phyloP scores from a whole-genome alignment of 2,113 vertebrate genomes.

The Pterocles gutturalis region DNA sequence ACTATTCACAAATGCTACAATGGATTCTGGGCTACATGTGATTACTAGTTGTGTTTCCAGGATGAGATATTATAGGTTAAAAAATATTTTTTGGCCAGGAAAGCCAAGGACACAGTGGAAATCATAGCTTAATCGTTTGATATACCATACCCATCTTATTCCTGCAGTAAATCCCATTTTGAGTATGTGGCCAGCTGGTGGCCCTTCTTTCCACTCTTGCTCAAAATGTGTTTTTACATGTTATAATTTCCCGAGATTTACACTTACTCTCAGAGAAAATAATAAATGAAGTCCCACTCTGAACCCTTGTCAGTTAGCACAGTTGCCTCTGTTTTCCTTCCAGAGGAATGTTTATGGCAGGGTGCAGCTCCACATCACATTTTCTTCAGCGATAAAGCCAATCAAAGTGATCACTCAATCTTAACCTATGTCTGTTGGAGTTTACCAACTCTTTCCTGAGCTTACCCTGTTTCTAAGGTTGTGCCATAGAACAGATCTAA shows the following conservation, averaged over 20 bases:
- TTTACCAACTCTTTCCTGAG: neutral
- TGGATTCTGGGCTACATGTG: neutral
- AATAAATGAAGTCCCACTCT: neutral
- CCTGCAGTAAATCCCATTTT: neutral
- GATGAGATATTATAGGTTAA: neutral
- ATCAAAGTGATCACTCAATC: neutral
- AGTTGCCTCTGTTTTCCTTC: neutral
- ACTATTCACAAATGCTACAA: neutral
- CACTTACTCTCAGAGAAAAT: neutral
- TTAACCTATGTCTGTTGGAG: neutral
- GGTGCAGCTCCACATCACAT: neutral
- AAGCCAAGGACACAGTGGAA: neutral
- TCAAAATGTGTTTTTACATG: neutral
- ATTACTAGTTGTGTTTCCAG: neutral
- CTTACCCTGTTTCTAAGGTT: neutral
- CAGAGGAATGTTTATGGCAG: neutral
- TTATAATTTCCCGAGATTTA: neutral
- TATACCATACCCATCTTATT: neutral
- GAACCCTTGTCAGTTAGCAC: neutral
- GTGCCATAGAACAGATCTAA: neutral
- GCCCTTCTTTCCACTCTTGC: neutral
- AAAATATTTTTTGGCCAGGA: neutral
- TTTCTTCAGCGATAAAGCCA: neutral
- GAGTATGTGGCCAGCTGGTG: neutral
- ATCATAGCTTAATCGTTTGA: neutral